Evolutionary conservation across 2,113 vertebrate genomes (phyloP).

Genomic region (Erinaceus europaeus): DNA sequence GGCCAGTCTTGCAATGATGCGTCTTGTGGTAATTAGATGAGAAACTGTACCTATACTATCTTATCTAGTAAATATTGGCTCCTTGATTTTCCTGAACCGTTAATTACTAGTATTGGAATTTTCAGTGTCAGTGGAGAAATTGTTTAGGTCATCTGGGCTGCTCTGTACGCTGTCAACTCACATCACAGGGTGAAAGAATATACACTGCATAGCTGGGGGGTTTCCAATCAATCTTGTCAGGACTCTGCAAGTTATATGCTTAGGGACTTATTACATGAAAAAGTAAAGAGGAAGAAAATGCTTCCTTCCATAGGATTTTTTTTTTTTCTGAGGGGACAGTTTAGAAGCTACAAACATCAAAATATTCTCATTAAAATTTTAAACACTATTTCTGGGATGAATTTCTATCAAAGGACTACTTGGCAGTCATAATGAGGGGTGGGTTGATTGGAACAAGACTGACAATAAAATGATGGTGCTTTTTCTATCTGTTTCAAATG

Average conservation of each 20-base stretch:
- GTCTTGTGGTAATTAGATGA: conserved; percentile 14
- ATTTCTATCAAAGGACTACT: conserved; percentile 58
- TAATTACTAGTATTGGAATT: not conserved
- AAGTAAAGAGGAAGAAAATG: conserved; percentile 12
- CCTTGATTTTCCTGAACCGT: not conserved
- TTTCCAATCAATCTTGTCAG: not conserved
- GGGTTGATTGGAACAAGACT: conserved; percentile 60
- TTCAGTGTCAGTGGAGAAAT: not conserved
- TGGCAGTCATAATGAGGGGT: conserved; percentile 37
- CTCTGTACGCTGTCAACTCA: not conserved
- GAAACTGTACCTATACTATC: not conserved
- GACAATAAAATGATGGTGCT: conserved; percentile 59
- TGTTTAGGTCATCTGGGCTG: not conserved
- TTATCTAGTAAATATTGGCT: not conserved
- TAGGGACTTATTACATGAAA: not conserved
- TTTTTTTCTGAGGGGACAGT: not conserved
- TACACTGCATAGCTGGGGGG: not conserved
- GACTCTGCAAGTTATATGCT: not conserved
- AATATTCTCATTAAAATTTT: conserved; percentile 64
- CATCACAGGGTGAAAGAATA: not conserved
- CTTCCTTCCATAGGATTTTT: not conserved
- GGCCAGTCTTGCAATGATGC: too few relatives aligned
- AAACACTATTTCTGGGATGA: conserved; percentile 33
- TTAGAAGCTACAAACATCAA: conserved; percentile 54
- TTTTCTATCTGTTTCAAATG: conserved; percentile 50